Base-by-base conservation (phyloP, 2,797 vertebrate genomes). In the Falco concolor region DNA sequence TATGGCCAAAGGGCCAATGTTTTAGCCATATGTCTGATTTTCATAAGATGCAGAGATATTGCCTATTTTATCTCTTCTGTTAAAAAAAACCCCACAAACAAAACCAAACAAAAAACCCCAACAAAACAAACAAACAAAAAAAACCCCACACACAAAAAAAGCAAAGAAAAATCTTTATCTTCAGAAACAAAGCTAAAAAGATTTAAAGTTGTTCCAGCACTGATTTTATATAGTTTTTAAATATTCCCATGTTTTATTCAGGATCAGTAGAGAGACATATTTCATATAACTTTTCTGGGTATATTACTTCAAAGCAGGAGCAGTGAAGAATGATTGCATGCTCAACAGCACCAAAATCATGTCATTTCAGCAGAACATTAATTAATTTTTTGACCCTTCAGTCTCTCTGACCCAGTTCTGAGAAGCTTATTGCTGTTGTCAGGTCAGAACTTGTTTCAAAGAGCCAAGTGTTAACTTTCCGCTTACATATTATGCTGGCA, bases 401-500 rank as follows among this genome's bases (percentile, higher is more conserved):
- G 42, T 84, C 80, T 91, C 74, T 93, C 74, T 94, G 86, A 91
- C 74, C 87, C 59, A 89, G 61, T 96, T 97, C 60, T 93, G 92
- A 93, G 88, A 89, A 94, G 79, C 95, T 93, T 94, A 88, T 91
- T 95, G 74, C 84, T 96, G 59, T 90, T 95, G 56, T 98, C 94
- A 96, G 76, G 96, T 97, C 94, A 96, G 83, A 96, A 92, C 92
- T 96, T 96, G 90, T 94, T 77, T 96, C 74, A 77, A 78, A 93
- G 73, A 96, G 74, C 84, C 94, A 95, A 93, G 87, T 91, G 96
- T 97, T 96, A 95, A 88, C 84, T 98, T 97, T 96, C 89, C 57
- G 72, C 65, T 98, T 91, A 82, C 65, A 96, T 93, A 95, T 93
- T 89, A 92, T 47, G 76, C 67, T 95, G 84, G 49, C 91, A 94